Evolutionary conservation across 92 coral and sea anemone genomes (phyloP).

Genomic region (Paramuricea clavata): DNA sequence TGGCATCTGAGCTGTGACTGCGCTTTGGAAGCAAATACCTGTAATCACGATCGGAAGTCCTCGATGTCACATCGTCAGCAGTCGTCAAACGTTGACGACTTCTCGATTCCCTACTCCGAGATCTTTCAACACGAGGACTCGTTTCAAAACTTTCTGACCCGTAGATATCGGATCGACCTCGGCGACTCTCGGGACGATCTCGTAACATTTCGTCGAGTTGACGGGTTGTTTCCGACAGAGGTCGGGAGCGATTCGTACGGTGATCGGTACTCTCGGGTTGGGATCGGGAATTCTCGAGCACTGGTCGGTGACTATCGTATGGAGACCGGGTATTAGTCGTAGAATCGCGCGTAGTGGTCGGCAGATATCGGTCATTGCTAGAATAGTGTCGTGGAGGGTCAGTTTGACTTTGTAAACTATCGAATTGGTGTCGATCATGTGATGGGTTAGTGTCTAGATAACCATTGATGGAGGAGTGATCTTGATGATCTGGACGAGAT

Average conservation of each 20-base stretch:
- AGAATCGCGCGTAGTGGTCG: neutral
- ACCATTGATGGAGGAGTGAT: neutral
- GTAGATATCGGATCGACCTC: neutral
- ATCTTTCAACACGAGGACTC: neutral
- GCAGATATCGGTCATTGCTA: neutral
- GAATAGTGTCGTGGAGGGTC: neutral
- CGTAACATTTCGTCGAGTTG: neutral
- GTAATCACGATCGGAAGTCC: neutral
- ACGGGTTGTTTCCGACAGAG: neutral
- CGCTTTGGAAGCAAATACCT: neutral
- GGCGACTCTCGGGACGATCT: slow-evolving; percentile 1
- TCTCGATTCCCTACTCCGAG: neutral
- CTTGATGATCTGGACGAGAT: too few species aligned
- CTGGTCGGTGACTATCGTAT: neutral
- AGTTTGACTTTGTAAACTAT: neutral
- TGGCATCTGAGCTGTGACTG: slow-evolving; percentile 29
- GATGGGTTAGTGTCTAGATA: slow-evolving; percentile 9
- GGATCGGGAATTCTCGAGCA: neutral
- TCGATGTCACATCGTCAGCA: slow-evolving; percentile 19
- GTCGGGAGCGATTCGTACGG: neutral
- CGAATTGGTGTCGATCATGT: neutral
- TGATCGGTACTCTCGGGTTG: neutral
- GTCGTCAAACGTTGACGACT: slow-evolving; percentile 15
- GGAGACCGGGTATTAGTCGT: neutral
- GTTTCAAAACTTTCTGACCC: neutral